Evolutionary conservation across 2,797 vertebrate species (phyloP).

Genomic region (Lagorchestes hirsutus): DNA sequence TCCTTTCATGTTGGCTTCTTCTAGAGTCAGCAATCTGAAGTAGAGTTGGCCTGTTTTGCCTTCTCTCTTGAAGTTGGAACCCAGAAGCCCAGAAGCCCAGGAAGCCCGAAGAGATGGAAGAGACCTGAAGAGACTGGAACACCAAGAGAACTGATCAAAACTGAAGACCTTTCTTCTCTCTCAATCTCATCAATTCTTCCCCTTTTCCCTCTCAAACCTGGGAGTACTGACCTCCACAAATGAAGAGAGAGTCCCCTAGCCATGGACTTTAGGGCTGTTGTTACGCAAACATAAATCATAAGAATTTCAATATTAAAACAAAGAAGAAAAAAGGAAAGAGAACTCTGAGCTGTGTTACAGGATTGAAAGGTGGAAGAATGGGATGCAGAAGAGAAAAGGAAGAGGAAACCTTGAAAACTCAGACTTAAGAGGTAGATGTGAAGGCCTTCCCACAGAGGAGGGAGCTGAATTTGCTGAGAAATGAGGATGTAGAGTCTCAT

Average conservation of each 20-base stretch:
- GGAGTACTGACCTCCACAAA: background rate
- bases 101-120: background rate
- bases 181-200: background rate
- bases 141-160: background rate
- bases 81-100: background rate
- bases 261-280: background rate
- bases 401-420: background rate
- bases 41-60: background rate
- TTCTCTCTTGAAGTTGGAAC: background rate
- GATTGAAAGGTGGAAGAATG: background rate
- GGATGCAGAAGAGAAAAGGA: background rate
- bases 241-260: background rate
- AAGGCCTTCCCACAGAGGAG: background rate
- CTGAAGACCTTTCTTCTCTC: background rate
- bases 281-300: background rate
- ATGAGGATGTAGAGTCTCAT: background rate
- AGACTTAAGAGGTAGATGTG: background rate
- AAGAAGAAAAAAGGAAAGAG: background rate
- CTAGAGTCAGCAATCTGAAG: background rate
- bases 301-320: background rate
- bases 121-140: background rate
- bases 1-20: background rate
- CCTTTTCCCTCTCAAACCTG: background rate
- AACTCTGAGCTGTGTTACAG: background rate
- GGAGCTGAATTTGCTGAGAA: background rate